Percentiles rank a stretch among this genome's conserved stretches.
Evolutionary conservation across 2,888 invertebrate species (phyloP).

Genomic region (Rotaria sp.): DNA sequence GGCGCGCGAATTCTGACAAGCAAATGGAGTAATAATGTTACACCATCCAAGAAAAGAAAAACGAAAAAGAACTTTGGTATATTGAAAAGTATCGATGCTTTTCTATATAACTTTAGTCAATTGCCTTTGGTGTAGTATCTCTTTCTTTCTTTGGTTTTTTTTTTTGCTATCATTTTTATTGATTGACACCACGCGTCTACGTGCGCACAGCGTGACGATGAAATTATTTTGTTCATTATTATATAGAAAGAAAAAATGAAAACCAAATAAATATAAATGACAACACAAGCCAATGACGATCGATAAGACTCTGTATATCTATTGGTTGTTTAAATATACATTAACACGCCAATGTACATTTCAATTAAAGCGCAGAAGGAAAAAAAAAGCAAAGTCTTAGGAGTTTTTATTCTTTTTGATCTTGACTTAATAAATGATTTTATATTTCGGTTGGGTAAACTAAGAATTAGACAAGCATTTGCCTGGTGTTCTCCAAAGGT

Average conservation of each 20-base stretch:
- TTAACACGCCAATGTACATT: not conserved
- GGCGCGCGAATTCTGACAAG: not conserved
- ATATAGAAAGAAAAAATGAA: not conserved
- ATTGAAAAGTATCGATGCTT: not conserved
- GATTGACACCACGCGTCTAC: slow-evolving; percentile 6
- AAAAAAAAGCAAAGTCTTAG: not conserved
- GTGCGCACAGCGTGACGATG: not conserved
- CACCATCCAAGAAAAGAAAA: not conserved
- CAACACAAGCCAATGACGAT: slow-evolving; percentile 5
- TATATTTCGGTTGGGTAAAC: not conserved
- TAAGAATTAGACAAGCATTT: not conserved
- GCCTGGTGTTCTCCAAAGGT: not conserved
- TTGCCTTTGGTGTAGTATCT: not conserved
- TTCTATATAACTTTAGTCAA: not conserved
- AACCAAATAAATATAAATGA: not conserved
- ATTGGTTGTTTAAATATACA: slow-evolving; percentile 3
- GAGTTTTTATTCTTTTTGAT: not conserved
- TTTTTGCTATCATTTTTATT: not conserved
- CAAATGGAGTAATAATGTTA: slow-evolving; percentile 21
- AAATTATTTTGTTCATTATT: not conserved
- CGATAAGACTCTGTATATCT: slow-evolving; percentile 3
- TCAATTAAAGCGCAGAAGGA: not conserved
- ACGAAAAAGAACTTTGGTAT: not conserved
- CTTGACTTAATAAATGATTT: not conserved
- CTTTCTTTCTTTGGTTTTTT: not conserved